Conservation (phyloP, 64 coral and sea anemone species). For the Porites lutea region DNA sequence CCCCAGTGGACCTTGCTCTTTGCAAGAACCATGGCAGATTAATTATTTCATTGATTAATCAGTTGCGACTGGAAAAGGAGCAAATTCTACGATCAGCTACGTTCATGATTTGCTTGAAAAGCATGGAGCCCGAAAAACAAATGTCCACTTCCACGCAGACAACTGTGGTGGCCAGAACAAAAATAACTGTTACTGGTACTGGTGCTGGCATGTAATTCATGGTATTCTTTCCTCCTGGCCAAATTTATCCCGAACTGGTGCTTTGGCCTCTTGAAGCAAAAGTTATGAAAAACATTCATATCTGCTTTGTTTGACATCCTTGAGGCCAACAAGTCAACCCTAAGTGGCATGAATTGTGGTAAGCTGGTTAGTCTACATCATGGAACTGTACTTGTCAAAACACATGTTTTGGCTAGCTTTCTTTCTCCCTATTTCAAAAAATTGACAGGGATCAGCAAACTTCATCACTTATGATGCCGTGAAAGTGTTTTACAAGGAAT, state of each 20-base stretch:
- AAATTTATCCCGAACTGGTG: no score
- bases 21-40: constrained; percentile 1
- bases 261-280: not conserved
- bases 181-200: constrained; percentile 12
- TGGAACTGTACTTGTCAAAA: not conserved
- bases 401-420: constrained; percentile 34
- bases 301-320: constrained; percentile 31
- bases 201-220: not conserved
- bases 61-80: constrained; percentile 6
- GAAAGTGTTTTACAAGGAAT: not conserved
- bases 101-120: constrained; percentile 1
- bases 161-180: constrained; percentile 19
- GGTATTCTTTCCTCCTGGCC: not conserved
- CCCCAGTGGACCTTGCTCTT: constrained; percentile 5
- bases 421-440: constrained; percentile 41
- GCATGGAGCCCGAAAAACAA: not conserved
- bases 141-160: not conserved
- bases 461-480: constrained; percentile 2
- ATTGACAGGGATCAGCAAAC: constrained; percentile 15
- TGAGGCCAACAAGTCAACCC: constrained; percentile 8
- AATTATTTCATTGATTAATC: constrained; percentile 5
- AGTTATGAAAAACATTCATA: not conserved
- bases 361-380: constrained; percentile 31
- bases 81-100: not conserved
- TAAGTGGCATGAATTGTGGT: constrained; percentile 6